These are phyloP conservation scores for Aphrophora alni DNA, from an alignment of 2,888 invertebrate genomes.

Conservation along the genomic window DNA sequence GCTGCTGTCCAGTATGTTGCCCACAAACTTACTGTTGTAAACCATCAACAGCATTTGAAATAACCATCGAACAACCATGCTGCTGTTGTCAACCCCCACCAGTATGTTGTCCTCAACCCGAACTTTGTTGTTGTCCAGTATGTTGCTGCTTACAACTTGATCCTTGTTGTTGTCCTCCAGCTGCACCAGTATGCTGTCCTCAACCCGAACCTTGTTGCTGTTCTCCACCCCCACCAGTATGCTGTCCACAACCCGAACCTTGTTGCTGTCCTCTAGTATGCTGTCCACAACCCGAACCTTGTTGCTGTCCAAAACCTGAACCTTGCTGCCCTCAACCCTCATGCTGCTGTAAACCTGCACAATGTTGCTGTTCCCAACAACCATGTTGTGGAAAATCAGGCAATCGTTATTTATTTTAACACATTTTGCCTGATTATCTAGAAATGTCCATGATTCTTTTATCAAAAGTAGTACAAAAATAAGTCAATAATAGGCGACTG, in stretches of 20 bases:
- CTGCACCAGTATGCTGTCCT: not conserved
- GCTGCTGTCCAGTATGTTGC: not conserved
- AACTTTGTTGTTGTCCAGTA: not conserved
- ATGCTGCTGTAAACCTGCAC: not conserved
- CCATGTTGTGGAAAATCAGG: too few relatives aligned
- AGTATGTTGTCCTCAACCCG: not conserved
- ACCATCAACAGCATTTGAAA: not conserved
- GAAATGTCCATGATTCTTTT: too few relatives aligned
- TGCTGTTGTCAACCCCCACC: not conserved
- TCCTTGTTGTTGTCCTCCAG: not conserved
- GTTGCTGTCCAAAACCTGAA: not conserved
- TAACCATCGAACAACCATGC: not conserved
- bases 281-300: not conserved
- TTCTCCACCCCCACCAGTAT: not conserved
- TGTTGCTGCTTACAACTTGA: not conserved
- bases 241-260: not conserved
- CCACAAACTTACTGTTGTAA: not conserved
- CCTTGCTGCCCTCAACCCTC: not conserved
- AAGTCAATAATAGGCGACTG: too few relatives aligned
- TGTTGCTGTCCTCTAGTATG: not conserved
- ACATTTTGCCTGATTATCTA: too few relatives aligned
- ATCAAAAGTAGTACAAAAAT: too few relatives aligned
- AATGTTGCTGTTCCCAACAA: too few relatives aligned
- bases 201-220: not conserved
- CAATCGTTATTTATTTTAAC: too few relatives aligned